Evolutionary conservation across 1,140 invertebrate genomes (phyloP).

Genomic region (Camponotus pennsylvanicus): DNA sequence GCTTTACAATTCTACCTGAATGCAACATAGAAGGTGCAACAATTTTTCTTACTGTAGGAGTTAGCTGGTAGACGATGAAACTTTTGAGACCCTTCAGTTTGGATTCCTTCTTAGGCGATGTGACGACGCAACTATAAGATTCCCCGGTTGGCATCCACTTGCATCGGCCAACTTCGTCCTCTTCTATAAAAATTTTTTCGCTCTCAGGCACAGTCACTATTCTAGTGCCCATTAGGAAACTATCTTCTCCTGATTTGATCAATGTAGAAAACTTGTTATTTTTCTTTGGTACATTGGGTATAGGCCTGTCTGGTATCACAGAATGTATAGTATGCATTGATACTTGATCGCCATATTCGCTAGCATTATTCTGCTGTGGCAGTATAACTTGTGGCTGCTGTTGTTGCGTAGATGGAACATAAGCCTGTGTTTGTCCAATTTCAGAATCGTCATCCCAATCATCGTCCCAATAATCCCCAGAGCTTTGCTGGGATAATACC

Average conservation of each 20-base stretch:
- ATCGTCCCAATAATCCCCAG: slow-evolving; percentile 92
- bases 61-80: slow-evolving; percentile 98
- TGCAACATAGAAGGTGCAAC: not conserved
- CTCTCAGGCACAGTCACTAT: slow-evolving; percentile 91
- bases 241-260: slow-evolving; percentile 96
- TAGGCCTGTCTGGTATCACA: slow-evolving; percentile 87
- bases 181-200: slow-evolving; percentile 92
- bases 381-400: slow-evolving; percentile 79
- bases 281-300: slow-evolving; percentile 89
- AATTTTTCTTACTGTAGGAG: slow-evolving; percentile 90
- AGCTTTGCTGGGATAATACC: slow-evolving; percentile 81
- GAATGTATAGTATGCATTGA: slow-evolving; percentile 85
- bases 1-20: not conserved
- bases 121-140: slow-evolving; percentile 94
- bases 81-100: slow-evolving; percentile 99
- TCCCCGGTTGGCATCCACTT: slow-evolving; percentile 91
- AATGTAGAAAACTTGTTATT: slow-evolving; percentile 96
- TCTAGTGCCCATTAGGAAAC: slow-evolving; percentile 94
- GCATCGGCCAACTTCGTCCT: slow-evolving; percentile 89
- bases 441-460: slow-evolving; percentile 97
- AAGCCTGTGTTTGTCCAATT: slow-evolving; percentile 90
- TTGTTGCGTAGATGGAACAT: slow-evolving; percentile 87
- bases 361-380: slow-evolving; percentile 72
- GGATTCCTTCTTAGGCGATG: slow-evolving; percentile 98
- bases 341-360: slow-evolving; percentile 84